Base-by-base conservation (phyloP, 2,888 invertebrate genomes). In the Shargacucullia verbasci region DNA sequence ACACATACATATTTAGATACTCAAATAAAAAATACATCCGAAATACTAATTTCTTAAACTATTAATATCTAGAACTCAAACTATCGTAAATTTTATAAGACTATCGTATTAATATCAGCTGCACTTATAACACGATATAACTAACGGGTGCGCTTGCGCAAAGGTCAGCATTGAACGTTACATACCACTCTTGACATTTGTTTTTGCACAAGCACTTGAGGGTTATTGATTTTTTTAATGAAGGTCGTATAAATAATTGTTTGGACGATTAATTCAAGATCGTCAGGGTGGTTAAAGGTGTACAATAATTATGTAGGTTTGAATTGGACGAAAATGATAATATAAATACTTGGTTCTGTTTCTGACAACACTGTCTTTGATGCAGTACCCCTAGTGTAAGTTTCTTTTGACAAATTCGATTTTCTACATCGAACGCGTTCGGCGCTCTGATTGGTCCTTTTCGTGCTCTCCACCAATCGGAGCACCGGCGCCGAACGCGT, bases 161-260 rank as follows among this genome's bases (percentile, higher is more conserved):
- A 86, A 86, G 86, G 86, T 86, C 82, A 77, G 15, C 7, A 27
- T 12, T 38, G 75, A 68, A 80, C 88, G 88, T 87, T 88, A 86
- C 79, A 86, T 87, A 78, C 85, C 81, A 59, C 35, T 39, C 31
- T 5, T 83, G 81, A 84, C 81, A 80, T 81, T 79, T 76, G 73
- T 81, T 78, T 82, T 82, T 82, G 50, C 66, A 4, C 11, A 14
- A 45, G 37, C 39, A 53, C 44, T 67, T 29, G 29, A 55, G 56
- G 46, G 50, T 59, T 68, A 73, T 50, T 53, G 52, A 33, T 64
- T 62, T 68, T n/a, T 65, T 62, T 50, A 45, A 65, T 59, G 49
- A 70, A 60, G 50, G 61, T 48, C 56, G 50, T 27, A 50, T 57
- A 37, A 7, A 1, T 47, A 34, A 52, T 25, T 38, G 33, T 27